phyloP scores from a whole-genome alignment of 2,888 invertebrate species.

The Panzeria rudis region DNA sequence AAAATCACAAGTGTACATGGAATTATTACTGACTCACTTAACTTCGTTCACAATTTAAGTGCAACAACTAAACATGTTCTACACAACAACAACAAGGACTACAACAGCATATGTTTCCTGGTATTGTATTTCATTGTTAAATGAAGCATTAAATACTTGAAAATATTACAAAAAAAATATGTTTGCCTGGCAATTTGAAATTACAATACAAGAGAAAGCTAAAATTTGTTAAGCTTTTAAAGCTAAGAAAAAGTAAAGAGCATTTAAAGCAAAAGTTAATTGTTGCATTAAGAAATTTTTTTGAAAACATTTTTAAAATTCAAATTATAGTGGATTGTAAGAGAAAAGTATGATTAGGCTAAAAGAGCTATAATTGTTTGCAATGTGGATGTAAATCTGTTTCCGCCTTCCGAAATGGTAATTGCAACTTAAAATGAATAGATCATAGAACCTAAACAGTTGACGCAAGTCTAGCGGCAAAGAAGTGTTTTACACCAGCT shows the following conservation, averaged over 20 bases:
- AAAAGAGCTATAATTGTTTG: not conserved
- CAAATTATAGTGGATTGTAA: not conserved
- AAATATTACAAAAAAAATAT: conserved; percentile 11
- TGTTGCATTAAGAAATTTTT: conserved; percentile 2
- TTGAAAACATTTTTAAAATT: not conserved
- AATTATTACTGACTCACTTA: conserved; percentile 64
- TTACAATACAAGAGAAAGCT: conserved; percentile 9
- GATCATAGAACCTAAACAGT: too few relatives aligned
- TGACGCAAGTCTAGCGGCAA: not conserved
- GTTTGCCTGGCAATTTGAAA: conserved; percentile 49
- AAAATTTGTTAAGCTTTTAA: not conserved
- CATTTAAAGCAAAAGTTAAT: conserved; percentile 37
- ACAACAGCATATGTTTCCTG: conserved; percentile 63
- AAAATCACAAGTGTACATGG: conserved; percentile 14
- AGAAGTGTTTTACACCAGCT: too few relatives aligned
- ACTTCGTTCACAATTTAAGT: conserved; percentile 52
- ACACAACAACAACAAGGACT: conserved; percentile 36
- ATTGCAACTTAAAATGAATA: too few relatives aligned
- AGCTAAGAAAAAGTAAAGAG: conserved; percentile 13
- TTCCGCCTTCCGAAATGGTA: not conserved
- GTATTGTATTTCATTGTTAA: conserved; percentile 68
- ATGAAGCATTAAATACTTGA: conserved; percentile 70
- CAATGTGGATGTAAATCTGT: not conserved
- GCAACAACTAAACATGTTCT: conserved; percentile 16
- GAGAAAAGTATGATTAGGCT: not conserved